Percentiles rank a stretch among this genome's conserved stretches.
phyloP scores from a whole-genome alignment of 1,140 invertebrate genomes.

The Euwallacea similis region DNA sequence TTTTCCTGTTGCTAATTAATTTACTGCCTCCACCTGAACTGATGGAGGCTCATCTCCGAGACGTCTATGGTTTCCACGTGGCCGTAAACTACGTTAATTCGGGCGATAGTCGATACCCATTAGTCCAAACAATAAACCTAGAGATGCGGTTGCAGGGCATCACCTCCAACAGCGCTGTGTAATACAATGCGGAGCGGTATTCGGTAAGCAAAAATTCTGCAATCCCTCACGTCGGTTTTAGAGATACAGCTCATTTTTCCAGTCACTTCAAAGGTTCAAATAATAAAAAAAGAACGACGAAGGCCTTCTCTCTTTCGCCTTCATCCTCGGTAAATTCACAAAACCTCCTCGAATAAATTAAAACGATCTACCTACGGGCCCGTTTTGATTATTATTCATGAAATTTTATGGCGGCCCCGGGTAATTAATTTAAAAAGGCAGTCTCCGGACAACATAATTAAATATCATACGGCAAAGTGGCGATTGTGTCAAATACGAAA shows the following conservation, averaged over 20 bases:
- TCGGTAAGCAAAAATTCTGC: too few relatives aligned
- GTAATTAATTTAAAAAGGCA: slow-evolving; percentile 36
- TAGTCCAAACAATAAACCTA: too few relatives aligned
- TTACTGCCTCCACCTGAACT: slow-evolving; percentile 10
- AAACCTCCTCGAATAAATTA: slow-evolving; percentile 26
- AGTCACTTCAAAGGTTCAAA: too few relatives aligned
- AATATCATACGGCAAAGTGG: slow-evolving; percentile 31
- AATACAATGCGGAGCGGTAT: too few relatives aligned
- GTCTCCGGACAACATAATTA: slow-evolving; percentile 33
- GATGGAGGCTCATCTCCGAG: neutral
- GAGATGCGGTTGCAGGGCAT: too few relatives aligned
- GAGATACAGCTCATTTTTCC: too few relatives aligned
- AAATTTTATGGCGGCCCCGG: slow-evolving; percentile 16
- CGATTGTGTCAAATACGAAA: slow-evolving; percentile 31
- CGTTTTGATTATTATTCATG: slow-evolving; percentile 31
- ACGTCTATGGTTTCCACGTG: too few relatives aligned
- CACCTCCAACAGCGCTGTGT: too few relatives aligned
- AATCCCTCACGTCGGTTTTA: too few relatives aligned
- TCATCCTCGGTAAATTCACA: slow-evolving; percentile 11
- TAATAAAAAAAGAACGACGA: neutral
- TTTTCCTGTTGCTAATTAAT: slow-evolving; percentile 29
- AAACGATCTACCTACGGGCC: slow-evolving; percentile 26
- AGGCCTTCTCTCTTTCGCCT: neutral
- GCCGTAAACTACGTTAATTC: too few relatives aligned
- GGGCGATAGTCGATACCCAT: too few relatives aligned